Evolutionary conservation across 2,888 invertebrate genomes (phyloP), one percentile per base, ranked within the genome.

Genomic region (Heliconius ismenius): DNA sequence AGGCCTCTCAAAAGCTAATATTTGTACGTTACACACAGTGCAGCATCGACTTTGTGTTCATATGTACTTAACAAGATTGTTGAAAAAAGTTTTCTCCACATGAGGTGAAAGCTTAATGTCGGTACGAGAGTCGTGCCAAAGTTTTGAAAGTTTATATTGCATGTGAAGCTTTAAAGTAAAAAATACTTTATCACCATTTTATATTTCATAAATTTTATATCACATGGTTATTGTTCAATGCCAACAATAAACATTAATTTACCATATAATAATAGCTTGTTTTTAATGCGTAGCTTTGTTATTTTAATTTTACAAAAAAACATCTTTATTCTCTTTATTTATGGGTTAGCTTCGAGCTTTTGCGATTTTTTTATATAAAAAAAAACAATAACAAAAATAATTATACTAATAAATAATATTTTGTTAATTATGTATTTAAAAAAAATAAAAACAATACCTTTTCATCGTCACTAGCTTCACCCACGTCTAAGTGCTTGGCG

Each of bases 401-500:
- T 43, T 13, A 39, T 24, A 43, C 7, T 4, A 4, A 36, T 36
- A 39, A 11, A 11, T 65, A 65, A 65, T 1, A 36, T 10, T 21
- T 36, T 6, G 6, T 54, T 4, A 18, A 6, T 21, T 32, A 7
- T 32, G 32, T 32, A 32, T 32, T 32, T 0, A 26, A 15, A 39
- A 54, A 32, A 32, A 6, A 28, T 3, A 28, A 32, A 70, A 32
- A 7, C 10, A 9, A 79, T 88, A 93, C 93, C 92, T 94, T 94
- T 81, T 94, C 94, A 87, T 94, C 97, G 95, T 97, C 98, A 92
- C 98, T 98, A 92, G 97, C 97, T 93, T 98, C 98, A 91, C 98
- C 98, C 91, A 98, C 98, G 95, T 98, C 98, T 92, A 98, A 96
- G 92, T 97, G 97, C 94, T 97, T 97, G 92, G 97, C 96, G 95